Evolutionary conservation across 2,888 invertebrate genomes (phyloP).

Genomic region (Pachydiplax longipennis): DNA sequence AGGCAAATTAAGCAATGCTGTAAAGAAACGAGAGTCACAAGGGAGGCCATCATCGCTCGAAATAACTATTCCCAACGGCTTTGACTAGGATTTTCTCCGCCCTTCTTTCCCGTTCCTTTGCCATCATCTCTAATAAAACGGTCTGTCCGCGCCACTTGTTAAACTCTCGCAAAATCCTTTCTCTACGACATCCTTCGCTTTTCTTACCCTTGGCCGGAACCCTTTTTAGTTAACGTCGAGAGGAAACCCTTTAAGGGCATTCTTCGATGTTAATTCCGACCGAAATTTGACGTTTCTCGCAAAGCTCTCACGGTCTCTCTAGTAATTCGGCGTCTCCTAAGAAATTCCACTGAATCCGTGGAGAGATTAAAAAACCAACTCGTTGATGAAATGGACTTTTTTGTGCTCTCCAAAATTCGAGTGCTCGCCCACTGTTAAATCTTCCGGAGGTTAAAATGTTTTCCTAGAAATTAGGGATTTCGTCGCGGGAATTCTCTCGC

Average conservation of each 20-base stretch:
- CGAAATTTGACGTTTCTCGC: not conserved
- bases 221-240: not conserved
- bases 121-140: not conserved
- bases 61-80: constrained; percentile 15
- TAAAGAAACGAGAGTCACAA: too few species aligned
- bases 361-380: not conserved
- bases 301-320: not conserved
- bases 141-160: not conserved
- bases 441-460: too few species aligned
- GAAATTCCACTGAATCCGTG: not conserved
- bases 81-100: not conserved
- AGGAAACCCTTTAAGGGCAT: not conserved
- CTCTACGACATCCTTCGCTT: not conserved
- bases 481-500: too few species aligned
- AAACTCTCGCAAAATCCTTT: not conserved
- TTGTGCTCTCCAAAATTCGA: too few species aligned
- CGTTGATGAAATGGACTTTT: not conserved
- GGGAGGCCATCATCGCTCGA: not conserved
- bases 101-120: not conserved
- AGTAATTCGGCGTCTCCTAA: not conserved
- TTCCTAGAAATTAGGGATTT: too few species aligned
- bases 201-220: not conserved
- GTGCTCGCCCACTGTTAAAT: too few species aligned
- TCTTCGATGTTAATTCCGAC: not conserved
- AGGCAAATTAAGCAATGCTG: too few species aligned